Evolutionary conservation across 1,140 invertebrate species (phyloP), one percentile per base, ranked within the genome.

Genomic region (Radopholus similis): DNA sequence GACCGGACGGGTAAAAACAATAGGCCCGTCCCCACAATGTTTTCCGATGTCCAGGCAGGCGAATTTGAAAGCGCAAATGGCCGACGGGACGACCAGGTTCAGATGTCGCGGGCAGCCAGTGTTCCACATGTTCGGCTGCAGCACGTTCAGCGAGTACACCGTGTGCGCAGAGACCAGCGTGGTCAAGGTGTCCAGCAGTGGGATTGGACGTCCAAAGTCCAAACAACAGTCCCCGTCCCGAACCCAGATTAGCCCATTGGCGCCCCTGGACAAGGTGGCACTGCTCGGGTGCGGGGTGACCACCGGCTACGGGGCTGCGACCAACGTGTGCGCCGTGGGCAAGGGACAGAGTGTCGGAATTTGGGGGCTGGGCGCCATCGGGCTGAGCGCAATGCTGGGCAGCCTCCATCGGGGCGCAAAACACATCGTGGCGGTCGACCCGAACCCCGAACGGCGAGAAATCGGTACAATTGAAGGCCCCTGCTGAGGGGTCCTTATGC

Each of bases 81-180:
- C 95, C 9, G 92, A 98, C 87, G 94, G 93, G n/a, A 96, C 93
- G 2, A 70, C 59, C 21, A 68, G 86, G 8, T 97, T 98, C 83
- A 90, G 87, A 13, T 96, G 93, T 84, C 93, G 94, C 63, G 95
- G 92, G 9, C 85, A 94, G 85, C 85, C 87, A 32, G 66, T 99
- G 0, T 93, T 87, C 80, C 95, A 98, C 83, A 98, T 95, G 76
- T 97, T 98, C 95, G 95, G 95, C n/a, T 93, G 90, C 72, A 96
- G 93, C 2, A 95, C 93, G 1, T 99, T 99, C 82, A 90, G 90
- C 72, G 91, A 99, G 85, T 99, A 97, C 83, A 97, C 94, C 5
- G 95, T 98, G 9, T 92, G 97, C 67, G 88, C 91, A 74, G 95
- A 95, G 84, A 93, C 97, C 83, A 93, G 92, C 21, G 82, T 95